Percentiles rank a stretch among this genome's conserved stretches.
phyloP scores from a whole-genome alignment of 92 coral and sea anemone genomes.

The Parazoanthus atlanticus region DNA sequence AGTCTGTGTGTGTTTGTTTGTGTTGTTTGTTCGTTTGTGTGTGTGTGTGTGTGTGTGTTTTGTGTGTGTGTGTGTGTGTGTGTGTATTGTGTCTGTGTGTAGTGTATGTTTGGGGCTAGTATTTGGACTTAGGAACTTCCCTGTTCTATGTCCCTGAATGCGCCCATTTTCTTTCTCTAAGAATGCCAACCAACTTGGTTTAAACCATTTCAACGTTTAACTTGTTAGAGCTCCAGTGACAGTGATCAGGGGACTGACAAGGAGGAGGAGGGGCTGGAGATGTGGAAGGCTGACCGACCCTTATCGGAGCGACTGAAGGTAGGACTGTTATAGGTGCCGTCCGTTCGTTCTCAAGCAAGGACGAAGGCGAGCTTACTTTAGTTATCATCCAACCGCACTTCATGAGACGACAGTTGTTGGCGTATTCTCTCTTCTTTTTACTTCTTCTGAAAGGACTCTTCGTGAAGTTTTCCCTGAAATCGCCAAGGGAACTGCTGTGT shows the following conservation, averaged over 20 bases:
- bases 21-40: background rate
- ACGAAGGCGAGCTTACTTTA: no score
- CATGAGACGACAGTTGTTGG: no score
- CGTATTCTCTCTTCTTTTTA: no score
- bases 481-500: no score
- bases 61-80: background rate
- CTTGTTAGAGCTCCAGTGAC: background rate
- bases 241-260: conserved; percentile 30
- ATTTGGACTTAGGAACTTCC: no score
- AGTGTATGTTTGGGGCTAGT: no score
- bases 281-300: conserved; percentile 97
- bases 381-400: no score
- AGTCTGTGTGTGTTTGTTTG: background rate
- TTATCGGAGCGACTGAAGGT: conserved; percentile 94
- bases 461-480: no score
- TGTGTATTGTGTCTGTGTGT: background rate
- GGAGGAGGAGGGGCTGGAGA: conserved; percentile 73
- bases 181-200: background rate
- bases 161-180: no score
- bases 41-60: background rate
- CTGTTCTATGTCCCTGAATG: no score
- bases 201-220: background rate
- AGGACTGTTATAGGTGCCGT: background rate
- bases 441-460: no score
- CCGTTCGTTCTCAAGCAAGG: background rate